These are phyloP conservation scores for Drosophila nannoptera DNA, from an alignment of 1,140 invertebrate genomes.

Conservation along the genomic window DNA sequence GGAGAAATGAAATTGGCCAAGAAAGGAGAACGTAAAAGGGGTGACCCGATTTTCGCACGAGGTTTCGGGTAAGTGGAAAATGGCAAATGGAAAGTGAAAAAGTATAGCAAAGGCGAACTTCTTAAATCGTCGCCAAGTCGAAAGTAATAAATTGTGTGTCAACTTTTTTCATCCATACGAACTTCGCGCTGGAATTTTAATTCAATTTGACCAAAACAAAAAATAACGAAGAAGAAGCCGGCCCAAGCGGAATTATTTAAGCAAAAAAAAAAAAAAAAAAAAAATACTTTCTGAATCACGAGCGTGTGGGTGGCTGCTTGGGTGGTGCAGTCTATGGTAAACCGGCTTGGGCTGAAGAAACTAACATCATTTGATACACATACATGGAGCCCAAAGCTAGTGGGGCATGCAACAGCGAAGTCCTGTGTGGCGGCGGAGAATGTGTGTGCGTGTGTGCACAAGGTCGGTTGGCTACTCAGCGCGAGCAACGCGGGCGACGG, in stretches of 20 bases:
- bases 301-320: conserved; percentile 23
- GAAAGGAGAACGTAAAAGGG: conserved; percentile 14
- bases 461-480: conserved; percentile 56
- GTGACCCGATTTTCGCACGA: conserved; percentile 18
- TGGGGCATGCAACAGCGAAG: conserved; percentile 30
- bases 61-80: conserved; percentile 8
- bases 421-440: background rate
- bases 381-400: conserved; percentile 70
- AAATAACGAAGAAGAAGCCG: background rate
- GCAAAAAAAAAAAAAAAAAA: conserved; percentile 70
- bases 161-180: conserved; percentile 46
- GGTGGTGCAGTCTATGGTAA: conserved; percentile 39
- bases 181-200: conserved; percentile 60
- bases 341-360: conserved; percentile 36
- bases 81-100: conserved; percentile 3
- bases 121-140: conserved; percentile 60
- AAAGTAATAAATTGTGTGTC: conserved; percentile 61
- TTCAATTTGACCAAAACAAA: conserved; percentile 41
- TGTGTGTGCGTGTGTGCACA: conserved; percentile 17
- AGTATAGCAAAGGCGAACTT: conserved; percentile 61
- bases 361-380: conserved; percentile 53
- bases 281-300: no score
- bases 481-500: conserved; percentile 21
- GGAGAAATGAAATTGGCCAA: conserved; percentile 70
- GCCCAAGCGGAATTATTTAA: conserved; percentile 61